Conservation (phyloP, 2,113 vertebrate species). For the Hemichromis elongatus region DNA sequence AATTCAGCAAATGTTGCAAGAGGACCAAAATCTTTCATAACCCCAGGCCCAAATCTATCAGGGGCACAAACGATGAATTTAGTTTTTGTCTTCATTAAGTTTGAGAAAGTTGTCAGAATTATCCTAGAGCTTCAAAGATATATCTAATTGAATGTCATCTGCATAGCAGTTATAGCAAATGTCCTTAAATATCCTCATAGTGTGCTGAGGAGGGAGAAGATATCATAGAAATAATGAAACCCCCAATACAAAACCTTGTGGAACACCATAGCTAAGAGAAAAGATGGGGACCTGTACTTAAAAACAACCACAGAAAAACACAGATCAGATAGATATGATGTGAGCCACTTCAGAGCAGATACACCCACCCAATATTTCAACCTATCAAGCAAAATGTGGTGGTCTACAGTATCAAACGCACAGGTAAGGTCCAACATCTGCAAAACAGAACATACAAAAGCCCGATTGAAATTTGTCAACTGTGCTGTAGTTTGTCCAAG, state of each 20-base stretch:
- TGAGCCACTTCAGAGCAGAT: not conserved
- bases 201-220: not conserved
- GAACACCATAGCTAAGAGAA: not conserved
- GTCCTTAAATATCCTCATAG: not conserved
- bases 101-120: not conserved
- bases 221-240: not conserved
- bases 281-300: not conserved
- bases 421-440: not conserved
- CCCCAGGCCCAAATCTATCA: not conserved
- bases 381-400: not conserved
- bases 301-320: not conserved
- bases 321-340: not conserved
- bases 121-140: not conserved
- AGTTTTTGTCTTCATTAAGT: not conserved
- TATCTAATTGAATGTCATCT: not conserved
- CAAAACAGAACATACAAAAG: not conserved
- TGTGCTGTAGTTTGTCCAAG: not conserved
- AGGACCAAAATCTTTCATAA: not conserved
- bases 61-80: not conserved
- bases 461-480: not conserved
- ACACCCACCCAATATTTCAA: not conserved
- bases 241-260: not conserved
- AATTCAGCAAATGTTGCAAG: not conserved
- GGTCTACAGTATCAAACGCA: not conserved
- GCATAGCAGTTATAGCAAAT: not conserved